These are phyloP conservation scores for Drosophila atripex DNA, from an alignment of 2,888 invertebrate species.

Conservation along the genomic window DNA sequence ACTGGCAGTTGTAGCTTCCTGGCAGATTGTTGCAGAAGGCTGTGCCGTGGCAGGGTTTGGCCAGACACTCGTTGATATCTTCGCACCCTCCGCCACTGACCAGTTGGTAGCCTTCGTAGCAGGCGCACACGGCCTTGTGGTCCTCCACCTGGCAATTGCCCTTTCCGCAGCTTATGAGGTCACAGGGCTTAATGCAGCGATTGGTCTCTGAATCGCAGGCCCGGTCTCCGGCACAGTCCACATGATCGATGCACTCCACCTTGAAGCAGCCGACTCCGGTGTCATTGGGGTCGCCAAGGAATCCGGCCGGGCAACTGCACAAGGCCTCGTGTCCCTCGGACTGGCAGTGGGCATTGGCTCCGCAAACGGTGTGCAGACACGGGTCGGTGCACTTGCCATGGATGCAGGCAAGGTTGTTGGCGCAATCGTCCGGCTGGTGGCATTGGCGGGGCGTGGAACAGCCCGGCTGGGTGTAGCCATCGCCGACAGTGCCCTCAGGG, in stretches of 20 bases:
- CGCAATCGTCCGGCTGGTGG: constrained; percentile 89
- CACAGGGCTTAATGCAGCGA: constrained; percentile 93
- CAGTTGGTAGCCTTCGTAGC: constrained; percentile 90
- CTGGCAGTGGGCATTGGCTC: constrained; percentile 90
- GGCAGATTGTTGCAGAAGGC: constrained; percentile 91
- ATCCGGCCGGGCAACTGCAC: constrained; percentile 92
- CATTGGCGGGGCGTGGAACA: constrained; percentile 92
- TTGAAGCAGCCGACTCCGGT: constrained; percentile 92
- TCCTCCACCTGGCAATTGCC: constrained; percentile 90
- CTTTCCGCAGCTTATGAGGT: constrained; percentile 90
- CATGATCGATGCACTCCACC: constrained; percentile 92
- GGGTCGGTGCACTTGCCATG: constrained; percentile 92
- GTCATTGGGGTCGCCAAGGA: constrained; percentile 92
- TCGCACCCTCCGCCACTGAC: constrained; percentile 88
- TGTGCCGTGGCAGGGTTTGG: constrained; percentile 91
- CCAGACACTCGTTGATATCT: constrained; percentile 92
- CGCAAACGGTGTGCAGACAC: constrained; percentile 89
- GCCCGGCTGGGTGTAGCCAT: constrained; percentile 89
- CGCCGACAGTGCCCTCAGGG: constrained; percentile 91
- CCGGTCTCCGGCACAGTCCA: constrained; percentile 90
- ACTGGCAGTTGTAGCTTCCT: constrained; percentile 91
- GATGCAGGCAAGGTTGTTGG: constrained; percentile 90
- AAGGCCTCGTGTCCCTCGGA: constrained; percentile 89
- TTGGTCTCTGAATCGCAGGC: constrained; percentile 90
- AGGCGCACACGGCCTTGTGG: constrained; percentile 90